Evolutionary conservation across 2,113 vertebrate genomes (phyloP).

Genomic region (Istiophorus platypterus): DNA sequence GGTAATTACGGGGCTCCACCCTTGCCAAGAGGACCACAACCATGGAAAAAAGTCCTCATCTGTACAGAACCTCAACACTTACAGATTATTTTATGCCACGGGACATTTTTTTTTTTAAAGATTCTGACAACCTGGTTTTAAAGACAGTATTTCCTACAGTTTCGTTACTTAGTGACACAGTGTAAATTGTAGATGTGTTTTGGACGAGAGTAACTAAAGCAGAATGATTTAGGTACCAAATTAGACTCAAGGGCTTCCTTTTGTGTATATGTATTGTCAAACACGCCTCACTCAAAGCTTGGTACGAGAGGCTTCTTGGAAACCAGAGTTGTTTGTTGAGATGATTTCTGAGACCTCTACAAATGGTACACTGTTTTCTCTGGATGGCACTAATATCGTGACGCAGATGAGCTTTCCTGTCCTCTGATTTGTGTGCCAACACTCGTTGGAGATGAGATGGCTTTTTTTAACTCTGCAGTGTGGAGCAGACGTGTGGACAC

Average conservation of each 20-base stretch:
- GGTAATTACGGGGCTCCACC: not conserved
- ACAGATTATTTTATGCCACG: constrained; percentile 30
- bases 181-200: constrained; percentile 36
- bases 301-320: constrained; percentile 57
- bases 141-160: constrained; percentile 58
- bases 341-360: not conserved
- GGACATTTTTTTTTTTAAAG: constrained; percentile 4
- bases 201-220: constrained; percentile 28
- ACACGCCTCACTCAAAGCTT: not conserved
- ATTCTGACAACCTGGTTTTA: constrained; percentile 22
- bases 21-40: constrained; percentile 24
- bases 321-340: not conserved
- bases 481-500: not conserved
- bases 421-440: not conserved
- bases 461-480: not conserved
- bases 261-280: constrained; percentile 9
- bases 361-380: constrained; percentile 41
- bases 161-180: constrained; percentile 32
- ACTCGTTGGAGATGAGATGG: constrained; percentile 1
- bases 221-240: constrained; percentile 45
- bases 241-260: constrained; percentile 32
- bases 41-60: constrained; percentile 12
- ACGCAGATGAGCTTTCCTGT: constrained; percentile 13
- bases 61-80: constrained; percentile 23
- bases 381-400: not conserved